Percentiles rank a stretch among this genome's conserved stretches.
Conservation (phyloP, 2,113 vertebrate genomes). For the Furnarius figulus region DNA sequence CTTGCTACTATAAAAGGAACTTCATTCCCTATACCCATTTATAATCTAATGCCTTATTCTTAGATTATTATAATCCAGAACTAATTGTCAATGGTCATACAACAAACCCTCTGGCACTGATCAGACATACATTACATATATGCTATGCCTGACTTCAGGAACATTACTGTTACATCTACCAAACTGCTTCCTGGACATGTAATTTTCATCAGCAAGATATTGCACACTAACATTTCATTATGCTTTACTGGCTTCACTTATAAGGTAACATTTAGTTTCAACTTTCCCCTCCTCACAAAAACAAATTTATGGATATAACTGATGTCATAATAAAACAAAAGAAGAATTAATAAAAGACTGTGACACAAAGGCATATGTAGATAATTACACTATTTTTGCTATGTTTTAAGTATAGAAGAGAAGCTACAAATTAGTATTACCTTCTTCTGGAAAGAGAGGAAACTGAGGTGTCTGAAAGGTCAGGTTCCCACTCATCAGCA, state of each 20-base stretch:
- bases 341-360: not conserved
- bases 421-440: slow-evolving; percentile 68
- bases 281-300: not conserved
- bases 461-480: slow-evolving; percentile 79
- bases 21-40: not conserved
- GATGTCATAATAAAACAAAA: not conserved
- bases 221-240: not conserved
- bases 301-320: not conserved
- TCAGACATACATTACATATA: not conserved
- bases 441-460: slow-evolving; percentile 87
- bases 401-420: not conserved
- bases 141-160: not conserved
- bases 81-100: not conserved
- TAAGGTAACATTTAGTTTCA: not conserved
- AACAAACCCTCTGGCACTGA: not conserved
- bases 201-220: not conserved
- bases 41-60: not conserved
- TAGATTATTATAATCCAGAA: not conserved
- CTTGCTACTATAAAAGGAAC: not conserved
- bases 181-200: not conserved
- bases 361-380: not conserved
- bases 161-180: not conserved
- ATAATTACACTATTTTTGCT: not conserved
- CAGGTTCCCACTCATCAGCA: slow-evolving; percentile 94
- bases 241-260: too few relatives aligned